phyloP scores from a whole-genome alignment of 2,797 vertebrate genomes.

The Sciaenops ocellatus region DNA sequence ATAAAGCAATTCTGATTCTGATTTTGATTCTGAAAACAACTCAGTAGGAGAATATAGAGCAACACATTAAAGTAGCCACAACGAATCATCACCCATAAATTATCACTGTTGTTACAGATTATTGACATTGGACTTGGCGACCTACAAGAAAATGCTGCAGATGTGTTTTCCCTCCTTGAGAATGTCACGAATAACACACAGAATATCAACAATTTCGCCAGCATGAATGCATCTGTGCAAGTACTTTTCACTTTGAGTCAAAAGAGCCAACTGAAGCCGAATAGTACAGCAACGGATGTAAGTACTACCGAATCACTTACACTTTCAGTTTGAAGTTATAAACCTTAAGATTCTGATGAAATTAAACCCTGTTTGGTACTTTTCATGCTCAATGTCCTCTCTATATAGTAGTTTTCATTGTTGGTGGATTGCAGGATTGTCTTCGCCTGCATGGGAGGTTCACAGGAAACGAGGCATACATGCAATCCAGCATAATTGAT shows the following conservation, averaged over 20 bases:
- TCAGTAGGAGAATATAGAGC: too few relatives aligned
- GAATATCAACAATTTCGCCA: conserved; percentile 45
- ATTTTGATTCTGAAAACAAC: too few relatives aligned
- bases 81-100: background rate
- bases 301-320: conserved; percentile 49
- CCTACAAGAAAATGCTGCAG: background rate
- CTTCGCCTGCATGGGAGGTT: too few relatives aligned
- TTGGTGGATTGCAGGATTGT: background rate
- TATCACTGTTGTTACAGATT: conserved; percentile 63
- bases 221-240: conserved; percentile 58
- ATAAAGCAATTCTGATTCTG: too few relatives aligned
- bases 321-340: background rate
- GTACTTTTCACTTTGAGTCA: conserved; percentile 28
- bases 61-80: background rate
- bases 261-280: background rate
- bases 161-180: conserved; percentile 44
- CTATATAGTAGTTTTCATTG: background rate
- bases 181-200: background rate
- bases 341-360: background rate
- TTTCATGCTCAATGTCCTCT: background rate
- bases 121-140: conserved; percentile 71
- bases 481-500: too few relatives aligned
- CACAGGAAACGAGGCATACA: too few relatives aligned
- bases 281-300: conserved; percentile 22
- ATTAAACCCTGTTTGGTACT: background rate